These are phyloP conservation scores for Baronia brevicornis DNA, from an alignment of 2,888 invertebrate species.

Conservation along the genomic window DNA sequence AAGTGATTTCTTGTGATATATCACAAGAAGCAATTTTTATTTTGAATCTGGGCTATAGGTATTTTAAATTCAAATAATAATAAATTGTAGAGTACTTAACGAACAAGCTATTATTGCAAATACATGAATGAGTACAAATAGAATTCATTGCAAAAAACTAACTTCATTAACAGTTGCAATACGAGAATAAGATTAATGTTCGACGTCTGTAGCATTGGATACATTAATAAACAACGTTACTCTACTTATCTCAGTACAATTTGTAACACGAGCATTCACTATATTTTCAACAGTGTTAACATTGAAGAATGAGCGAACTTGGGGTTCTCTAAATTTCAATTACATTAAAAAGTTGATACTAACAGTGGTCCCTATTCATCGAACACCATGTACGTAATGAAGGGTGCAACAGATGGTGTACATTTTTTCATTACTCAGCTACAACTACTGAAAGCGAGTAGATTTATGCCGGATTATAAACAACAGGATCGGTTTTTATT, in stretches of 20 bases:
- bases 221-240: constrained; percentile 12
- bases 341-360: constrained; percentile 69
- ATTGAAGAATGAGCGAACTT: constrained; percentile 41
- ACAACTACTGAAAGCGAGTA: constrained; percentile 53
- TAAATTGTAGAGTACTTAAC: no score
- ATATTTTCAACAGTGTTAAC: constrained; percentile 37
- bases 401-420: constrained; percentile 73
- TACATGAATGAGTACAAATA: constrained; percentile 1
- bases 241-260: constrained; percentile 5
- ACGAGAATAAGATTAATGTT: constrained; percentile 11
- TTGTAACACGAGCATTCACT: constrained; percentile 20
- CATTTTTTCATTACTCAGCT: constrained; percentile 67
- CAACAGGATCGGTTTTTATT: constrained; percentile 59
- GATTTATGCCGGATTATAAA: constrained; percentile 69
- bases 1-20: no score
- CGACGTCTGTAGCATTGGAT: constrained; percentile 8
- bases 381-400: constrained; percentile 55
- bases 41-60: no score
- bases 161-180: constrained; percentile 6
- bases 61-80: no score
- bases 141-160: not conserved
- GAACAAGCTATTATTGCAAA: constrained; percentile 4
- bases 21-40: no score
- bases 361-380: constrained; percentile 58
- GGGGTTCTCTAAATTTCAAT: constrained; percentile 65